Evolutionary conservation across 1,140 invertebrate genomes (phyloP), one percentile per base, ranked within the genome.

Genomic region (Rhagoletis zephyria): DNA sequence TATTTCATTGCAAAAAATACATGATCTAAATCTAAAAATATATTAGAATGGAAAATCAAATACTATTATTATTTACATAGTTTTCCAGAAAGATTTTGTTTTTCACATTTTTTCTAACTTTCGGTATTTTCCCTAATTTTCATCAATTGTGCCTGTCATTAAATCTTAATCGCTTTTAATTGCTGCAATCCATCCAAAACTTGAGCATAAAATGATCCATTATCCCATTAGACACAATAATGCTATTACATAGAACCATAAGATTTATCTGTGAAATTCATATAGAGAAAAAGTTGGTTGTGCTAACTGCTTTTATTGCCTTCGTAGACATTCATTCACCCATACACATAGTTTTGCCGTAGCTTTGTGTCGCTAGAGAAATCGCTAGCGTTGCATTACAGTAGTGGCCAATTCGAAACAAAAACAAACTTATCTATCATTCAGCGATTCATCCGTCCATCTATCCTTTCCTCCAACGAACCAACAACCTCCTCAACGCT

Each of bases 341-440:
- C 2, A 7, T 9, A 10, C 74, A 67, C 64, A 67, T 40, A 67
- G 30, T 9, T 14, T 1, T 48, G n/a, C 42, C 45, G 45, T 51
- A 74, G 48, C 40, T n/a, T 0, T 45, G 14, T 14, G 42, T 3
- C 40, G 30, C 4, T 16, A 74, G 12, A 6, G 45, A 74, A 74
- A 74, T 42, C 70, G n/a, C 45, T 4, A 74, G 70, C 48, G 70
- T 48, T 74, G 45, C 70, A 74, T 74, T 81, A 48, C 48, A 6
- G 74, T 67, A 12, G 74, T 81, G 48, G 16, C 16, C 48, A 19
- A 45, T 56, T 59, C 74, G 45, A 19, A 81, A 56, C 4, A 9
- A 81, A 81, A 81, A 81, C 48, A 56, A 19, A 19, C 74, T 81
- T 56, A 81, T 81, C 70, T 74, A 30, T 42, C 74, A 81, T 19